Evolutionary conservation across 2,797 vertebrate genomes (phyloP), one percentile per base, ranked within the genome.

Genomic region (Danio albolineatus): DNA sequence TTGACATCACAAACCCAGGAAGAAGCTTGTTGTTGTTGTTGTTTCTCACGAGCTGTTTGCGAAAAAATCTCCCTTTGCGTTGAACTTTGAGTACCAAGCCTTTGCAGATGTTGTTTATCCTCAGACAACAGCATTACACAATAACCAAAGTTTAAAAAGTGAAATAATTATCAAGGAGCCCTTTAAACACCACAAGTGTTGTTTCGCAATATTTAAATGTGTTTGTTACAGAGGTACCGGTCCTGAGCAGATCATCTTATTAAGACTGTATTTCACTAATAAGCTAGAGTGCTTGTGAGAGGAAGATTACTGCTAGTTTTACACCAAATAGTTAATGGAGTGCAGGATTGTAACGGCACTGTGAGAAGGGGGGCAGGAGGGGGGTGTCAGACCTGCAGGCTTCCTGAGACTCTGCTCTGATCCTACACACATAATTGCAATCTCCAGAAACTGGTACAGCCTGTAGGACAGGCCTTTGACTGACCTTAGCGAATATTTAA

Each of bases 251-350:
- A 41, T 49, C 43, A 1, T 38, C 10, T 70, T 61, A 17, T 19
- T 36, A 43, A 79, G 4, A 64, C 21, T 8, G 4, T 2, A 38
- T 28, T 62, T 62, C 36, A 62, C 54, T 36, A 28, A 44, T 38
- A 53, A 60, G 17, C 36, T 14, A 51, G 49, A 61, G 44, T 48
- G 49, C 36, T 4, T 41, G 43, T 46, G n/a, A 17, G 28, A 48
- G 36, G 21, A 5, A 28, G 12, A 7, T 36, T 57, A 49, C 39
- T 78, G 38, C 66, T 64, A 67, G 62, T 77, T 87, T 86, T 80
- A 86, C 87, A 84, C 81, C 60, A 17, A 75, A 73, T 67, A 78
- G 80, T 79, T 87, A 89, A 88, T 86, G 59, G 79, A 66, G 73
- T 82, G 39, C 86, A 83, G 75, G 81, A 76, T 79, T 82, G 21